Evolutionary conservation across 2,113 vertebrate species (phyloP).

Genomic region (Narcine bancroftii): DNA sequence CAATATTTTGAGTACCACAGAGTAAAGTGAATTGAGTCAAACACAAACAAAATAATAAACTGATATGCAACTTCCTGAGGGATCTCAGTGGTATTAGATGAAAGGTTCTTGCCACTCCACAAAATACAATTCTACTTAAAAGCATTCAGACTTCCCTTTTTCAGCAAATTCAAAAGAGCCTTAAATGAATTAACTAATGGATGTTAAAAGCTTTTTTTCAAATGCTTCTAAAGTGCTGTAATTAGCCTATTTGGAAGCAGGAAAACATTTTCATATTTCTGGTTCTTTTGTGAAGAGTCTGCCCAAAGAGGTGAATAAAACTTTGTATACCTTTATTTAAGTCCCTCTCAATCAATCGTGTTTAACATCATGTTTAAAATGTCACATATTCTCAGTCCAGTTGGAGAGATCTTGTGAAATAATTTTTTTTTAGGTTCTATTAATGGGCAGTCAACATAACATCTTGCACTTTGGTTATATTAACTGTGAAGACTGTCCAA

Average conservation of each 20-base stretch:
- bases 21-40: neutral
- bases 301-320: neutral
- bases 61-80: neutral
- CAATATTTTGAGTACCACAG: neutral
- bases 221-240: neutral
- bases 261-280: conserved; percentile 23
- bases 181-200: conserved; percentile 14
- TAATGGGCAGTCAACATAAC: too few species aligned
- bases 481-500: too few species aligned
- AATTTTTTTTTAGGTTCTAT: too few species aligned
- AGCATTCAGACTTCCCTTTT: neutral
- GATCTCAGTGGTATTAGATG: neutral
- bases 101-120: neutral
- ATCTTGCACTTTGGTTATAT: too few species aligned
- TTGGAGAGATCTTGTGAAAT: too few species aligned
- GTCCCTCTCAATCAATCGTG: neutral
- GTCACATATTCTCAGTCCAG: neutral
- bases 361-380: too few species aligned
- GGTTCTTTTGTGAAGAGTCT: neutral
- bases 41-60: neutral
- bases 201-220: conserved; percentile 36
- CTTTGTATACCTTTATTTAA: neutral
- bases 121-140: neutral
- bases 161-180: neutral
- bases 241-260: conserved; percentile 10